Percentiles rank a stretch among this genome's conserved stretches.
phyloP scores from a whole-genome alignment of 2,888 invertebrate genomes.

The Yponomeuta plumbellus region DNA sequence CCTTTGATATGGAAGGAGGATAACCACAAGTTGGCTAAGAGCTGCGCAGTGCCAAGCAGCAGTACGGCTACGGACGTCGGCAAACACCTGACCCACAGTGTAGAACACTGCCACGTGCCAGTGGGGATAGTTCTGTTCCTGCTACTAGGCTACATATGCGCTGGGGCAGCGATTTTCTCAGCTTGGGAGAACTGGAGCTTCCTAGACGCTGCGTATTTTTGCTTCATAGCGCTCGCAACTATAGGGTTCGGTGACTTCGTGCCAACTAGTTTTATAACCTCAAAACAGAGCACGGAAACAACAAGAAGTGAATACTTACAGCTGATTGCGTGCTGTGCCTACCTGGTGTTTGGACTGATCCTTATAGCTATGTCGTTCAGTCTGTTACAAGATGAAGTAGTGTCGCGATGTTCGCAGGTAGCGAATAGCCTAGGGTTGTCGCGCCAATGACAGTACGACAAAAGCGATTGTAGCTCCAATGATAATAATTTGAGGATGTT shows the following conservation, averaged over 20 bases:
- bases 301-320: slow-evolving; percentile 79
- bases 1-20: slow-evolving; percentile 82
- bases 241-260: slow-evolving; percentile 88
- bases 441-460: slow-evolving; percentile 76
- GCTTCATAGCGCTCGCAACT: slow-evolving; percentile 89
- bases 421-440: slow-evolving; percentile 82
- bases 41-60: slow-evolving; percentile 51
- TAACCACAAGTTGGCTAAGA: slow-evolving; percentile 48
- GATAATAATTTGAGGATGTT: slow-evolving; percentile 68
- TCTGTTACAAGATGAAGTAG: slow-evolving; percentile 87
- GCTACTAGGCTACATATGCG: slow-evolving; percentile 83
- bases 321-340: slow-evolving; percentile 86
- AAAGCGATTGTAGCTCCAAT: slow-evolving; percentile 68
- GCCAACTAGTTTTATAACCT: slow-evolving; percentile 74
- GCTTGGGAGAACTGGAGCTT: slow-evolving; percentile 89
- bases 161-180: slow-evolving; percentile 86
- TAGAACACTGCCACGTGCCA: slow-evolving; percentile 66
- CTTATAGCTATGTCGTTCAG: slow-evolving; percentile 91
- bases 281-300: slow-evolving; percentile 59
- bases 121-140: slow-evolving; percentile 79
- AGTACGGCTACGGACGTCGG: slow-evolving; percentile 53
- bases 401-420: slow-evolving; percentile 82
- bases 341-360: slow-evolving; percentile 86
- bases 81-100: slow-evolving; percentile 45
- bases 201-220: slow-evolving; percentile 89